Base-by-base conservation (phyloP, 1,140 invertebrate species). In the Tyrophagus putrescentiae region DNA sequence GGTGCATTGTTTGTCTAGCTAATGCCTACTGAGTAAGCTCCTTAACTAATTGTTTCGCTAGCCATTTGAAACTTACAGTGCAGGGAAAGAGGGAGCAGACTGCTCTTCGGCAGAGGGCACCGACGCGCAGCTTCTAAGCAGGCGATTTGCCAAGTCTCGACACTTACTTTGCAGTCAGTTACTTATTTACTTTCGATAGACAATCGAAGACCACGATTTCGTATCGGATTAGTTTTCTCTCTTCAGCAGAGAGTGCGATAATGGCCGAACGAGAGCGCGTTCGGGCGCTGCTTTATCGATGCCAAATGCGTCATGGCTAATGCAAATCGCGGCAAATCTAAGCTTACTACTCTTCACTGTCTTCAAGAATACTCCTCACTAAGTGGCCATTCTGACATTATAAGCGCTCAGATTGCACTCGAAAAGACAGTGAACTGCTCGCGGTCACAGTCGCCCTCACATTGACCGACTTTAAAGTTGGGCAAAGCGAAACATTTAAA, bases 21-120 rank as follows among this genome's bases (percentile, higher is more conserved):
- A 48, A 48, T 48, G 45, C 45, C 18, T 29, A 48, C 31, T 48
- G 21, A 18, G 18, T 48, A 48, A 48, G 45, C 45, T 29, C 31
- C 45, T 48, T 48, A 48, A 21, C 45, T 48, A 48, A 48, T 48
- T 48, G 45, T 48, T 48, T 48, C 31, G 45, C 45, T 48, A 48
- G 45, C 45, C 45, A 48, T 48, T 48, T 29, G 45, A 48, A 29
- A 48, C 45, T 21, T 25, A 29, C 18, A 7, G 31, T 25, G 7
- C 7, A 48, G 21, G 7, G 7, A 18, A 48, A 7, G 7, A n/a
- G 21, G 13, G 13, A 39, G 36, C 36, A 39, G 36, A 21, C n/a
- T n/a, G n/a, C n/a, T n/a, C n/a, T n/a, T n/a, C n/a, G n/a, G n/a
- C n/a, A n/a, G n/a, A n/a, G n/a, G n/a, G n/a, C n/a, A n/a, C n/a